phyloP scores from a whole-genome alignment of 2,888 invertebrate genomes.

The Meiosimyza decipiens region DNA sequence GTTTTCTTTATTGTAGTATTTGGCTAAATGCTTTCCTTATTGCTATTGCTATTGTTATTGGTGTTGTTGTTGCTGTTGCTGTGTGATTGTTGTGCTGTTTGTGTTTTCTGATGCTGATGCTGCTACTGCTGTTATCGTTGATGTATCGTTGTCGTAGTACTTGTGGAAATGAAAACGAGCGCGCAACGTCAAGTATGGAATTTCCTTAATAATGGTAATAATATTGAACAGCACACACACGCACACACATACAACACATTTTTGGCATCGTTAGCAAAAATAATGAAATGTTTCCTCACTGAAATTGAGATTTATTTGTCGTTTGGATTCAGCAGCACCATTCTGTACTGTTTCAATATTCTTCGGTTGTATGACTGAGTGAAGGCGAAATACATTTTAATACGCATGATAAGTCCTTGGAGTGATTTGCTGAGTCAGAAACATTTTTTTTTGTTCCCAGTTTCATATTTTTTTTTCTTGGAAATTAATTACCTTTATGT shows the following conservation, averaged over 20 bases:
- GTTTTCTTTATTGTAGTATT: constrained; percentile 6
- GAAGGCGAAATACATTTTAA: no score
- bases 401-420: neutral
- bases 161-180: no score
- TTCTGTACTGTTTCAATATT: no score
- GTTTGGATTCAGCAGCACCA: neutral
- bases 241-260: neutral
- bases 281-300: constrained; percentile 35
- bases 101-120: neutral
- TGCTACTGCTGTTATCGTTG: neutral
- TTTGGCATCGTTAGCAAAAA: constrained; percentile 4
- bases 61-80: neutral
- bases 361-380: no score
- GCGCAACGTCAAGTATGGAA: no score
- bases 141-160: neutral
- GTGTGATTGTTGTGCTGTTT: neutral
- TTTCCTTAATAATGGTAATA: no score
- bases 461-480: no score
- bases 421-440: constrained; percentile 7
- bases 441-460: neutral
- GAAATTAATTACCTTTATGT: constrained; percentile 13
- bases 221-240: neutral
- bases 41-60: constrained; percentile 1
- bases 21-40: neutral
- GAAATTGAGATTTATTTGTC: constrained; percentile 37